Evolutionary conservation across 2,797 vertebrate species (phyloP), one percentile per base, ranked within the genome.

Genomic region (Threskiornis aethiopicus): DNA sequence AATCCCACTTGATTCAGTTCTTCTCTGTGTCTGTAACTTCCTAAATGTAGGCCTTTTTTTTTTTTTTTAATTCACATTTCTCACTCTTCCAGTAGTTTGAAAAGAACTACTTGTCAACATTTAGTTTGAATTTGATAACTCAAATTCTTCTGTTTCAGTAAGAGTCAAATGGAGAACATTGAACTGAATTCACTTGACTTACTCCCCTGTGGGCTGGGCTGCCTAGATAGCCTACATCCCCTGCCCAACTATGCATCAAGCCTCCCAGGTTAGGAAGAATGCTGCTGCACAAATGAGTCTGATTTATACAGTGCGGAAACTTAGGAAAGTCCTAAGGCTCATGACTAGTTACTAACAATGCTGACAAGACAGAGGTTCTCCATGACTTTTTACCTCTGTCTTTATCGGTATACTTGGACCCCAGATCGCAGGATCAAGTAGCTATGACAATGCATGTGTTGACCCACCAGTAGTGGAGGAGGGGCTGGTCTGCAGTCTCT

Each of bases 381-480:
- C 33, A 22, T 6, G 62, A 5, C 16, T 57, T 59, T 82, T 44
- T 58, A 26, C 5, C 22, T 37, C 69, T 55, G 16, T 47, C 16
- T 42, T 61, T 47, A 33, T 42, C 5, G 1, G 5, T 31, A 42
- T 18, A 44, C 8, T 7, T n/a, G 24, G 11, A 49, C 6, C 13
- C 7, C 13, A 62, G 35, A 69, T 10, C 13, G 19, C 11, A 49
- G 6, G 25, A 46, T 35, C 46, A 35, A 69, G 41, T 16, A 49
- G 16, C 33, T 61, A 25, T 0, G 1, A 69, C 37, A 44, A 18
- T 9, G 13, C 4, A 13, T 7, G 9, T 67, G 44, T 37, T 2
- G 5, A 21, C 6, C n/a, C 64, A 70, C 13, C 25, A 31, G 11
- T 24, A 71, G 31, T 15, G n/a, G 15, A 58, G 6, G 12, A 57